phyloP scores from a whole-genome alignment of 2,888 invertebrate genomes.

The Sialis fuliginosa region DNA sequence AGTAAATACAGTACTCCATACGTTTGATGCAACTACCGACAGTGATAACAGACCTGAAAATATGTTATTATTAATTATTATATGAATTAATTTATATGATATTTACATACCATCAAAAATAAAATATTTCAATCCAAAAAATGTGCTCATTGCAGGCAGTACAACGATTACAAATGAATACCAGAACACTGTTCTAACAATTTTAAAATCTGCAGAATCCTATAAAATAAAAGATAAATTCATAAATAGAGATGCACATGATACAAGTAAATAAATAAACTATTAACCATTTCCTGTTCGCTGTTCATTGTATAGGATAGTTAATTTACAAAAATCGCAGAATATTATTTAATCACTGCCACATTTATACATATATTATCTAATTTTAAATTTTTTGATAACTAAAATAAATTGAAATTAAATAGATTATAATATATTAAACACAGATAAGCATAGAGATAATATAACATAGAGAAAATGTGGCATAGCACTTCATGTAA shows the following conservation, averaged over 20 bases:
- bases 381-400: too few species aligned
- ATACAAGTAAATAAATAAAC: too few species aligned
- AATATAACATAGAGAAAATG: too few species aligned
- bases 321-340: too few species aligned
- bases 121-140: slow-evolving; percentile 49
- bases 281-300: too few species aligned
- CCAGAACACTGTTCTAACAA: slow-evolving; percentile 57
- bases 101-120: slow-evolving; percentile 48
- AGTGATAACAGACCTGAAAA: slow-evolving; percentile 30
- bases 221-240: slow-evolving; percentile 1
- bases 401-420: too few species aligned
- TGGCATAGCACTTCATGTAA: too few species aligned
- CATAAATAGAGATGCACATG: not conserved
- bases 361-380: too few species aligned
- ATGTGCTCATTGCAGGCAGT: slow-evolving; percentile 48
- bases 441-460: too few species aligned
- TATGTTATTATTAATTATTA: slow-evolving; percentile 5
- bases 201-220: slow-evolving; percentile 49
- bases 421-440: too few species aligned
- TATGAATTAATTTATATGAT: slow-evolving; percentile 11
- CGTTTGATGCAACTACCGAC: slow-evolving; percentile 43
- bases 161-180: slow-evolving; percentile 61
- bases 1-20: slow-evolving; percentile 61
- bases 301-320: too few species aligned
- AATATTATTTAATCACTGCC: too few species aligned